These are phyloP conservation scores for Heterodera schachtii DNA, from an alignment of 1,140 invertebrate genomes.

Conservation along the genomic window DNA sequence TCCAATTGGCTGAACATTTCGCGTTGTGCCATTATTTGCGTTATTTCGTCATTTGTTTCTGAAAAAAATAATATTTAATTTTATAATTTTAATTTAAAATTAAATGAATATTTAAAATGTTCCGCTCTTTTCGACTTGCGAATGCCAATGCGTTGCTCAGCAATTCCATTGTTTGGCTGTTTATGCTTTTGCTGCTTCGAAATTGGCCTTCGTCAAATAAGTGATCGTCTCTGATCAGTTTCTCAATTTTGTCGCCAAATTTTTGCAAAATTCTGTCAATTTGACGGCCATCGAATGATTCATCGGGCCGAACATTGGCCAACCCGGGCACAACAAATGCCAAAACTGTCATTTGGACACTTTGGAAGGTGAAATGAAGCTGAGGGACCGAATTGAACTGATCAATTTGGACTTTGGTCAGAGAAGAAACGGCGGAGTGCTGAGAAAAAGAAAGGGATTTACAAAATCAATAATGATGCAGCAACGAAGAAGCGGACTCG, in stretches of 20 bases:
- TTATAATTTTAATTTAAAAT: neutral
- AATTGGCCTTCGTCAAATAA: neutral
- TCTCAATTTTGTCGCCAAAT: neutral
- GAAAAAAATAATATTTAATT: neutral
- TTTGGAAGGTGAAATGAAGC: neutral
- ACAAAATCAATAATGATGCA: neutral
- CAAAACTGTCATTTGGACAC: neutral
- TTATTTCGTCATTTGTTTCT: neutral
- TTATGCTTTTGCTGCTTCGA: neutral
- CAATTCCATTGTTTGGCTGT: neutral
- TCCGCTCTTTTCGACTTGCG: too few relatives aligned
- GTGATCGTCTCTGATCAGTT: neutral
- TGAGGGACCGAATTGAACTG: neutral
- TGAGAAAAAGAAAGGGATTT: neutral
- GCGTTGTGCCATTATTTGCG: neutral
- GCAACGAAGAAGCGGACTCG: too few relatives aligned
- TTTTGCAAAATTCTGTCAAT: neutral
- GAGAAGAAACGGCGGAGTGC: neutral
- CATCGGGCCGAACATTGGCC: neutral
- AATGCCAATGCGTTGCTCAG: neutral
- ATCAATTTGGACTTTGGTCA: neutral
- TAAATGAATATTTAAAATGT: neutral
- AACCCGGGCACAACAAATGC: neutral
- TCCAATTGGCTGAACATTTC: neutral
- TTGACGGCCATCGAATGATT: neutral